Conservation (phyloP, 2,888 invertebrate species). For the Neoaliturus tenellus region DNA sequence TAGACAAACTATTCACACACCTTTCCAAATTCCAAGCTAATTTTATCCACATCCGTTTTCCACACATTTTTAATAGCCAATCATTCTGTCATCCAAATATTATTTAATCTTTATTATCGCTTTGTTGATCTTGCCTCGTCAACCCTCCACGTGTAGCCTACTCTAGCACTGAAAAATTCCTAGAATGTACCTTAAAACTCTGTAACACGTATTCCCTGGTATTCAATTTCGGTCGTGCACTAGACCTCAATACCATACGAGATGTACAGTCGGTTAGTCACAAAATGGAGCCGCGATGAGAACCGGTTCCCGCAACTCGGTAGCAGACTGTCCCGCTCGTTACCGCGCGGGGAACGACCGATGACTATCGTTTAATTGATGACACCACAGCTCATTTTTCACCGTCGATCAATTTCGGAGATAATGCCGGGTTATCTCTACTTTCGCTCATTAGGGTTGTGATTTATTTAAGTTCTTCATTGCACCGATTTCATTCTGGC, state of each 20-base stretch:
- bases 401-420: constrained; percentile 29
- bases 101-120: too few species aligned
- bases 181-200: too few species aligned
- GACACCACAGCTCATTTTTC: constrained; percentile 25
- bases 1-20: too few species aligned
- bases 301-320: constrained; percentile 17
- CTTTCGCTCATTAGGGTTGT: constrained; percentile 23
- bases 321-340: constrained; percentile 7
- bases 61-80: too few species aligned
- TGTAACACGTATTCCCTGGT: too few species aligned
- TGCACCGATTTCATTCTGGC: background rate
- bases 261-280: background rate
- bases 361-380: constrained; percentile 36
- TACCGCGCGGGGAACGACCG: constrained; percentile 4
- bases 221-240: background rate
- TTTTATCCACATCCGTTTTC: too few species aligned
- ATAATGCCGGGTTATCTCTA: background rate
- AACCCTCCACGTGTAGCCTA: too few species aligned
- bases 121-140: too few species aligned
- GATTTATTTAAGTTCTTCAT: constrained; percentile 26
- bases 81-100: too few species aligned
- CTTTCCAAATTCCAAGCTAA: too few species aligned
- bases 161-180: too few species aligned
- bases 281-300: background rate
- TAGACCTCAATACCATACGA: background rate